Base-by-base conservation (phyloP, 2,888 invertebrate species). In the Metalampra italica region DNA sequence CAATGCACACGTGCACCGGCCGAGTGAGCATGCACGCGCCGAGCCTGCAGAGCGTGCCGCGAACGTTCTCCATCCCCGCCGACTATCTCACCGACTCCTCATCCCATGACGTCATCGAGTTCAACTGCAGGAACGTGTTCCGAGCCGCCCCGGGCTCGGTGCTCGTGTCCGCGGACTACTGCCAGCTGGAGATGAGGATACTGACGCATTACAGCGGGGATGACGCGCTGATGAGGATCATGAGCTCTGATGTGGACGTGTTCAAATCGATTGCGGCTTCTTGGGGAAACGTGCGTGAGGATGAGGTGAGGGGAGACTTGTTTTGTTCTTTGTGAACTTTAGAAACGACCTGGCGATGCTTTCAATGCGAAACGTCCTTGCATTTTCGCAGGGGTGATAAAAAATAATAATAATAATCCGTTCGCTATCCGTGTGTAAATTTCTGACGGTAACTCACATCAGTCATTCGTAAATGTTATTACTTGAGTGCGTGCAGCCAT, bases 161-260 rank as follows among this genome's bases (percentile, higher is more conserved):
- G 42, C 85, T 99, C 47, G 79, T 99, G 42, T 95, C 98, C 0
- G 98, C 98, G 0, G 99, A 99, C 88, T 99, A 97, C 84, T 97
- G 97, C 64, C 99, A 99, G 81, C 77, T 99, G 53, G 99, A 99
- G 84, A 91, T 99, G 78, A 91, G 99, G 60, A 93, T 99, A 51
- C 86, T 99, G 62, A 96, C 98, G 13, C 98, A 98, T 83, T 92
- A 98, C 53, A 96, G 96, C 8, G 87, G 91, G 55, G 99, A 99
- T 82, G 59, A 79, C 7, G 90, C 91, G 42, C 83, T 98, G 36
- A 88, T 93, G 44, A 77, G 85, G 40, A 93, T 94, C 39, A 92
- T 95, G 92, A 88, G 83, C 41, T 90, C 91, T 0, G 81, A 91
- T 46, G 92, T 91, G 11, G 98, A 98, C 81, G 93, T 97, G 32